These are phyloP conservation scores for Formica aserva DNA, from an alignment of 2,888 invertebrate genomes.

Conservation along the genomic window DNA sequence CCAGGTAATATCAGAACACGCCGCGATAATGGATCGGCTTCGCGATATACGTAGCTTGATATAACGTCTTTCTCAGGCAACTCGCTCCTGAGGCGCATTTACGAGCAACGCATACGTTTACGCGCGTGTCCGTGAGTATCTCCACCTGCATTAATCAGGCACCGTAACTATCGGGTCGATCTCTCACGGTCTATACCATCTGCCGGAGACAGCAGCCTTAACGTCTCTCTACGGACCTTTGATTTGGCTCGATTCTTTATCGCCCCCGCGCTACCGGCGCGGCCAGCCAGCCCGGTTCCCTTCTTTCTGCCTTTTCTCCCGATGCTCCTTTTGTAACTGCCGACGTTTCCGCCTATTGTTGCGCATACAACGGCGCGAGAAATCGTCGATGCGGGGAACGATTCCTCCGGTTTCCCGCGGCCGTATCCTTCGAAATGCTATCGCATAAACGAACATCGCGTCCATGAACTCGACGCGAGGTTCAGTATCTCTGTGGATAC, in stretches of 20 bases:
- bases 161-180: conserved; percentile 75
- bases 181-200: conserved; percentile 64
- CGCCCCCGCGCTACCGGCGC: conserved; percentile 57
- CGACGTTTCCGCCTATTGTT: conserved; percentile 76
- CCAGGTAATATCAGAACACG: conserved; percentile 38
- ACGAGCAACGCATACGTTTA: conserved; percentile 1
- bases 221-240: conserved; percentile 68
- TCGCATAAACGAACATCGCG: conserved; percentile 34
- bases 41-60: conserved; percentile 45
- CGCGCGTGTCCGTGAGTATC: conserved; percentile 52
- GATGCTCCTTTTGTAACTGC: conserved; percentile 74
- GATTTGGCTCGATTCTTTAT: conserved; percentile 75
- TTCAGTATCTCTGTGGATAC: conserved; percentile 27
- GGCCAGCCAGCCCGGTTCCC: conserved; percentile 56
- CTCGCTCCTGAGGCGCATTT: conserved; percentile 44
- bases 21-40: conserved; percentile 43
- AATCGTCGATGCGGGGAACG: conserved; percentile 67
- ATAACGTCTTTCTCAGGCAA: conserved; percentile 47
- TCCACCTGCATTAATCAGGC: conserved; percentile 74
- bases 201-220: conserved; percentile 68
- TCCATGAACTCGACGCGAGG: conserved; percentile 29
- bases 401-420: conserved; percentile 68
- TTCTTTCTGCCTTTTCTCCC: conserved; percentile 55
- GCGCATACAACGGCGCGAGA: conserved; percentile 60
- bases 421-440: conserved; percentile 32